phyloP scores from a whole-genome alignment of 2,113 vertebrate genomes.

The Gila orcuttii region DNA sequence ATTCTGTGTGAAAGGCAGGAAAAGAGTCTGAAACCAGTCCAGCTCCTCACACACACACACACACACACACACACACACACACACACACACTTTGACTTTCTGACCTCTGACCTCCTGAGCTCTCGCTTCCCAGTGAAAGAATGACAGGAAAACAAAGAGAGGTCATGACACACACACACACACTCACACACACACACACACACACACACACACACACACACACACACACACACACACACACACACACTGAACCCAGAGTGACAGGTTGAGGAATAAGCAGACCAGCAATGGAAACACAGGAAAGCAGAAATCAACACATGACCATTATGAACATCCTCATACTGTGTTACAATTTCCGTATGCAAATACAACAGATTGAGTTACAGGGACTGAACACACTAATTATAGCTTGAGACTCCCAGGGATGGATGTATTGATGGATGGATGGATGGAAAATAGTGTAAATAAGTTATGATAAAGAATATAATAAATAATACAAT shows the following conservation, averaged over 20 bases:
- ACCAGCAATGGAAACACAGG: conserved; percentile 29
- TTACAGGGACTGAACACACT: too few species aligned
- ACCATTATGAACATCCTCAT: not conserved
- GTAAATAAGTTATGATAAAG: too few species aligned
- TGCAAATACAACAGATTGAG: not conserved
- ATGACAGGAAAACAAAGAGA: conserved; percentile 43
- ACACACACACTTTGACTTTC: conserved; percentile 35
- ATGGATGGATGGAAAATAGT: too few species aligned
- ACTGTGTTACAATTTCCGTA: not conserved
- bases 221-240: conserved; percentile 40
- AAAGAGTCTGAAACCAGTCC: not conserved
- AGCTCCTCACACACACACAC: not conserved
- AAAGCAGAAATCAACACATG: not conserved
- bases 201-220: conserved; percentile 24
- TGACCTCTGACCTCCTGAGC: conserved; percentile 22
- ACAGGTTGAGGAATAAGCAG: conserved; percentile 18
- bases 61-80: not conserved
- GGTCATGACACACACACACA: conserved; percentile 48
- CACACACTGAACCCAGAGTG: conserved; percentile 13
- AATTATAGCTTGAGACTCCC: too few species aligned
- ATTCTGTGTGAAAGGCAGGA: conserved; percentile 1
- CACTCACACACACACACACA: too few species aligned
- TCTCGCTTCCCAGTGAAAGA: conserved; percentile 32
- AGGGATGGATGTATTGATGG: too few species aligned
- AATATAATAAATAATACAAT: too few species aligned